Percentiles rank a stretch among this genome's conserved stretches.
Evolutionary conservation across 2,888 invertebrate species (phyloP).

Genomic region (Cinara cedri): DNA sequence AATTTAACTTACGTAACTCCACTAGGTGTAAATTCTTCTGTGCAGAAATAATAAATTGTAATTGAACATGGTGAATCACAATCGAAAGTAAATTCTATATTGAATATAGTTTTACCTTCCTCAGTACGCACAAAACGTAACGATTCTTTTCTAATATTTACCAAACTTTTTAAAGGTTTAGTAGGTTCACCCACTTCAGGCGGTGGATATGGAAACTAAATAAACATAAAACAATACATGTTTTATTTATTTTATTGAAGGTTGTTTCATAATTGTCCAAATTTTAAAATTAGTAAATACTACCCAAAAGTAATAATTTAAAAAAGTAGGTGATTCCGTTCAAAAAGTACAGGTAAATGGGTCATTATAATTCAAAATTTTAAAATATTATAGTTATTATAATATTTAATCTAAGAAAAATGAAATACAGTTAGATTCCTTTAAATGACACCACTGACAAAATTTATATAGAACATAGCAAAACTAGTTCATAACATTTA

Average conservation of each 20-base stretch:
- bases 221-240: not conserved
- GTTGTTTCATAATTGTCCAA: not conserved
- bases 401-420: no score
- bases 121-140: slow-evolving; percentile 83
- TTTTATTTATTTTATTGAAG: not conserved
- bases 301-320: not conserved
- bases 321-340: no score
- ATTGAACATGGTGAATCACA: slow-evolving; percentile 93
- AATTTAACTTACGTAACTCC: slow-evolving; percentile 77
- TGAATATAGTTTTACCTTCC: slow-evolving; percentile 69
- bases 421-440: no score
- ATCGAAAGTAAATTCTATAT: slow-evolving; percentile 97
- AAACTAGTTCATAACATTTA: no score
- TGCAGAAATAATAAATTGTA: slow-evolving; percentile 93
- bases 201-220: slow-evolving; percentile 93
- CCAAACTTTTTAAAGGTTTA: slow-evolving; percentile 91
- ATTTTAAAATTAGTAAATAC: not conserved
- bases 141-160: slow-evolving; percentile 97
- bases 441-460: no score
- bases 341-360: not conserved
- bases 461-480: no score
- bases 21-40: slow-evolving; percentile 86
- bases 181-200: slow-evolving; percentile 97
- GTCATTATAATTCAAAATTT: not conserved
- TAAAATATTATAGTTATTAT: no score